Percentiles rank a stretch among this genome's conserved stretches.
Evolutionary conservation across 2,797 vertebrate species (phyloP).

Genomic region (Pygocentrus nattereri): DNA sequence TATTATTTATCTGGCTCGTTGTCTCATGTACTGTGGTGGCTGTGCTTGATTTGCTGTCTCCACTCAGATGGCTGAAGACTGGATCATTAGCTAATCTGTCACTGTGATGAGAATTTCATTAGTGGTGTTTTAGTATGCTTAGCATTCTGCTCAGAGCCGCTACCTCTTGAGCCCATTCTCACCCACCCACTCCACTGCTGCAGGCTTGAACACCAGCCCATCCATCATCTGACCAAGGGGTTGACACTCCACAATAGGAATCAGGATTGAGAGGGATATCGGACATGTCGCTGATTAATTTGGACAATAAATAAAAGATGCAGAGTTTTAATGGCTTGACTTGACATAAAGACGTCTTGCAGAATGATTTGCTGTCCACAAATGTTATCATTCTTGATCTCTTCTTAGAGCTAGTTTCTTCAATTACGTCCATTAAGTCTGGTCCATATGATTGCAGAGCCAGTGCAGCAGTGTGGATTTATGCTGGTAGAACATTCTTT

Average conservation of each 20-base stretch:
- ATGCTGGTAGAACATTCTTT: not conserved
- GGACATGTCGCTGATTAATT: conserved; percentile 22
- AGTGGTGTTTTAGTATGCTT: conserved; percentile 59
- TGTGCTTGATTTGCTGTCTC: conserved; percentile 2
- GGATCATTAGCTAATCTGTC: conserved; percentile 68
- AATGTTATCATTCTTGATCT: not conserved
- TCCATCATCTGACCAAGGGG: conserved; percentile 45
- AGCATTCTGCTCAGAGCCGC: conserved; percentile 54
- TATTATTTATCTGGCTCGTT: conserved; percentile 3
- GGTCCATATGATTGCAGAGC: not conserved
- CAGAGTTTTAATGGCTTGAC: conserved; percentile 7
- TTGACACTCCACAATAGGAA: conserved; percentile 34
- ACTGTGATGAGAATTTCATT: conserved; percentile 62
- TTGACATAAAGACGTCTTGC: conserved; percentile 6
- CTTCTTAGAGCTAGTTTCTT: not conserved
- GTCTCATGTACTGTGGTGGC: not conserved
- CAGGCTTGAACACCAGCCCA: conserved; percentile 35
- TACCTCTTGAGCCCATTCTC: conserved; percentile 29
- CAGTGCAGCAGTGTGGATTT: not conserved
- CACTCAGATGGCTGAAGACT: conserved; percentile 59
- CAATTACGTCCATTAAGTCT: conserved; percentile 1
- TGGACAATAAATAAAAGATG: conserved; percentile 33
- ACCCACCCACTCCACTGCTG: conserved; percentile 35
- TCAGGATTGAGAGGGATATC: conserved; percentile 22
- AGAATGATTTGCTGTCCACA: not conserved